phyloP scores from a whole-genome alignment of 2,113 vertebrate species.

The Nothoprocta pentlandii region DNA sequence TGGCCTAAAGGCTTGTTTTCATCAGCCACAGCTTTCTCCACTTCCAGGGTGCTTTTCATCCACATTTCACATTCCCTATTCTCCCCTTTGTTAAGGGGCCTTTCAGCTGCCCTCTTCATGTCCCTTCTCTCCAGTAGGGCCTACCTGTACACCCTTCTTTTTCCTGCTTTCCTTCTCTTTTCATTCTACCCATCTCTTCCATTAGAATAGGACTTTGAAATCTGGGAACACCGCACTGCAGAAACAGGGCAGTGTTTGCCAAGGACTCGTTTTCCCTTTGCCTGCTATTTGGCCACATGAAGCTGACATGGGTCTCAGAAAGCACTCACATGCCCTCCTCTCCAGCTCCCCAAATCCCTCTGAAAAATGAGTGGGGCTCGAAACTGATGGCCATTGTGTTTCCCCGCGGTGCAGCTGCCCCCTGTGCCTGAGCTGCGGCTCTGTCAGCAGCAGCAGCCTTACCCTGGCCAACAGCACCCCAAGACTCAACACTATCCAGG shows the following conservation, averaged over 20 bases:
- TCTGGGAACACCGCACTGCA: neutral
- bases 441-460: neutral
- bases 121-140: neutral
- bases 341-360: neutral
- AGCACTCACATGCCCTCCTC: neutral
- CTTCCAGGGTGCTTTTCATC: neutral
- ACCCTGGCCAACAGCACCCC: neutral
- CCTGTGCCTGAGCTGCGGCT: neutral
- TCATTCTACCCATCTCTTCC: neutral
- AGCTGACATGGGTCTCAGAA: neutral
- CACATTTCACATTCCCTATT: neutral
- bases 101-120: neutral
- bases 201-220: neutral
- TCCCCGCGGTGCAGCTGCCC: neutral
- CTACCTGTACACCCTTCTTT: neutral
- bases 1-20: neutral
- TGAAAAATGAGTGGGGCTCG: neutral
- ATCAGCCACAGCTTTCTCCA: neutral
- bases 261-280: neutral
- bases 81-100: neutral
- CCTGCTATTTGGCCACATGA: neutral
- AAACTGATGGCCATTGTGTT: rapidly evolving
- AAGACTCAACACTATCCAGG: neutral
- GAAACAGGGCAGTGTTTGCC: neutral
- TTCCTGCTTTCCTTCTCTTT: neutral